phyloP scores from a whole-genome alignment of 2,113 vertebrate genomes.

The Perca flavescens region DNA sequence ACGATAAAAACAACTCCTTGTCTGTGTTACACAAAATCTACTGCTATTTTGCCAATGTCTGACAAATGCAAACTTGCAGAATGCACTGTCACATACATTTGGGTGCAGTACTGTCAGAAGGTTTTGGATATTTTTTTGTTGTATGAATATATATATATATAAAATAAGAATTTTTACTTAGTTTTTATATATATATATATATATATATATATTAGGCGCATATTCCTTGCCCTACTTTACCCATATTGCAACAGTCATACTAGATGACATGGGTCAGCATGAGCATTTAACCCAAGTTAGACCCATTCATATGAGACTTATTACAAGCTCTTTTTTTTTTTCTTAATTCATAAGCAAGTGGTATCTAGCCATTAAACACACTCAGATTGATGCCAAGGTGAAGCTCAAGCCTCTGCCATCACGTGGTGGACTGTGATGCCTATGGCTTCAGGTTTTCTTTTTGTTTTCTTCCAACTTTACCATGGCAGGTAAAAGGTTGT shows the following conservation, averaged over 20 bases:
- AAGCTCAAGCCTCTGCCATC: neutral
- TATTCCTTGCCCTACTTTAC: too few species aligned
- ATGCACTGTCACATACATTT: neutral
- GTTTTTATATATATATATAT: too few species aligned
- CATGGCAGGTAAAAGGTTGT: slow-evolving; percentile 44
- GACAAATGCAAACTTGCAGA: slow-evolving; percentile 1
- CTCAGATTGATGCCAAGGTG: slow-evolving; percentile 15
- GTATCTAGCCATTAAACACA: slow-evolving; percentile 21
- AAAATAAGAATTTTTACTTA: too few species aligned
- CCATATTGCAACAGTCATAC: neutral
- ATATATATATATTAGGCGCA: too few species aligned
- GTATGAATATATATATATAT: too few species aligned
- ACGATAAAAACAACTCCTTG: neutral
- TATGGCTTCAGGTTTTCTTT: slow-evolving; percentile 20
- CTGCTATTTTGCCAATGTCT: neutral
- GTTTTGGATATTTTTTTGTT: neutral
- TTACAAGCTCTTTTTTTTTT: neutral
- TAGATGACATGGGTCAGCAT: too few species aligned
- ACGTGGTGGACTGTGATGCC: slow-evolving; percentile 3
- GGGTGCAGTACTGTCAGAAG: neutral
- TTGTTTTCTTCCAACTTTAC: slow-evolving; percentile 47
- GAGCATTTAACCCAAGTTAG: neutral
- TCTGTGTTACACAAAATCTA: neutral
- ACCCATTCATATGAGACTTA: neutral
- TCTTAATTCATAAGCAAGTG: slow-evolving; percentile 16